These are phyloP conservation scores for Brachyptera putata DNA, from an alignment of 2,888 invertebrate genomes.

Conservation along the genomic window DNA sequence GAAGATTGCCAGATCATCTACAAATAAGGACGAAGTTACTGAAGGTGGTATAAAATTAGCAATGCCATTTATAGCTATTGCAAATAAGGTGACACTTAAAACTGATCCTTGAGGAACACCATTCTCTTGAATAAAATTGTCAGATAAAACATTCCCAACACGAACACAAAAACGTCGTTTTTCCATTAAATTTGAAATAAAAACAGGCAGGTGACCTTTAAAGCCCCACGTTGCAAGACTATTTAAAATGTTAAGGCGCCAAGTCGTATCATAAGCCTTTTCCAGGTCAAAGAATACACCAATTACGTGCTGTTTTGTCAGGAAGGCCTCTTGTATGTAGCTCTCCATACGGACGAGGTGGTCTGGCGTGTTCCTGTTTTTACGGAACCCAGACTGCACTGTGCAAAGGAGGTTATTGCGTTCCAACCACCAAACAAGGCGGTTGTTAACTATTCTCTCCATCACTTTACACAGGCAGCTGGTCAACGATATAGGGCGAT, in stretches of 20 bases:
- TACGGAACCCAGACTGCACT: too few species aligned
- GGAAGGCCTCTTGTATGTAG: constrained; percentile 32
- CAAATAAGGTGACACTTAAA: constrained; percentile 19
- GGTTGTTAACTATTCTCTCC: constrained; percentile 35
- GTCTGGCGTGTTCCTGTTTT: too few species aligned
- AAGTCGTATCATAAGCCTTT: too few species aligned
- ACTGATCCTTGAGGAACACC: too few species aligned
- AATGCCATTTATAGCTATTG: constrained; percentile 22
- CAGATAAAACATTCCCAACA: too few species aligned
- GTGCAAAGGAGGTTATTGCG: constrained; percentile 27
- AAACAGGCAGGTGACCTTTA: constrained; percentile 29
- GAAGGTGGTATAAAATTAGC: constrained; percentile 1
- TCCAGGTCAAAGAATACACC: too few species aligned
- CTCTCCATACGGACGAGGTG: too few species aligned
- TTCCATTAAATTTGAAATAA: constrained; percentile 23
- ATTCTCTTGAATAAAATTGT: too few species aligned
- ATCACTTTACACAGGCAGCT: constrained; percentile 36
- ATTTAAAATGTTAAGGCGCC: constrained; percentile 30
- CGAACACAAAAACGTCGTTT: constrained; percentile 13
- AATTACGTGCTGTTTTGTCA: too few species aligned
- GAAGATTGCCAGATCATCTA: too few species aligned
- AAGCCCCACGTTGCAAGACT: constrained; percentile 27
- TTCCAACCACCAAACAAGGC: constrained; percentile 34
- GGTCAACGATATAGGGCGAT: constrained; percentile 36
- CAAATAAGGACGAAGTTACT: constrained; percentile 11